Evolutionary conservation across 1,140 invertebrate genomes (phyloP), one percentile per base, ranked within the genome.

Genomic region (Cecropterus lyciades): DNA sequence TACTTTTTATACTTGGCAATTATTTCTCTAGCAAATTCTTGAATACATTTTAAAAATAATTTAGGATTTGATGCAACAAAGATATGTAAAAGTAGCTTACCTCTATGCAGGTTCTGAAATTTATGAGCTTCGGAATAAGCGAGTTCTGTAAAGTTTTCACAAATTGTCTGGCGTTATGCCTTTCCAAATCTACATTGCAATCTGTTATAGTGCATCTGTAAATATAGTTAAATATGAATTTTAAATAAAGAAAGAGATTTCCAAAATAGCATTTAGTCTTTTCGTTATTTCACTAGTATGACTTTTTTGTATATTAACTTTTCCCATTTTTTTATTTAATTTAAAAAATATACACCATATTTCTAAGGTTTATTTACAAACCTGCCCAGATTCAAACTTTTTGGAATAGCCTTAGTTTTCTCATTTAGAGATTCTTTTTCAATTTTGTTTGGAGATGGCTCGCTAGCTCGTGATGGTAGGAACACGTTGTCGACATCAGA

Each of bases 131-230:
- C 0, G 97, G 96, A n/a, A 98, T 82, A 9, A 97, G 87, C 46
- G 95, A 93, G 30, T 94, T 93, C 62, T 93, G 93, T 3, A 98
- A 80, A 3, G 95, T 95, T 72, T 95, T 94, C 0, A 96, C 94
- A 87, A 97, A 98, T 79, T 95, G 94, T 27, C 94, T 92, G 1
- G 96, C 96, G 84, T 97, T 97, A 73, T 97, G 95, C 73, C 96
- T 90, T 85, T 98, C 97, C 20, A 95, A 92, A 71, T 96, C 95
- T 1, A 96, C 95, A 65, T 95, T 96, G 69, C 94, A 96, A 77
- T 96, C 95, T 3, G 89, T 93, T 62, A 92, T 74, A 0, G 89
- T 92, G 65, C 90, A 92, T 65, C 92, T 91, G 65, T 15, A 87
- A 82, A 56, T 11, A 57, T 40, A 33, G n/a, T n/a, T n/a, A n/a